A percentile compares a stretch with the other conserved stretches of the same genome.
These are phyloP conservation scores for Ectropis crepuscularia DNA, from an alignment of 2,888 invertebrate genomes.

Conservation along the genomic window DNA sequence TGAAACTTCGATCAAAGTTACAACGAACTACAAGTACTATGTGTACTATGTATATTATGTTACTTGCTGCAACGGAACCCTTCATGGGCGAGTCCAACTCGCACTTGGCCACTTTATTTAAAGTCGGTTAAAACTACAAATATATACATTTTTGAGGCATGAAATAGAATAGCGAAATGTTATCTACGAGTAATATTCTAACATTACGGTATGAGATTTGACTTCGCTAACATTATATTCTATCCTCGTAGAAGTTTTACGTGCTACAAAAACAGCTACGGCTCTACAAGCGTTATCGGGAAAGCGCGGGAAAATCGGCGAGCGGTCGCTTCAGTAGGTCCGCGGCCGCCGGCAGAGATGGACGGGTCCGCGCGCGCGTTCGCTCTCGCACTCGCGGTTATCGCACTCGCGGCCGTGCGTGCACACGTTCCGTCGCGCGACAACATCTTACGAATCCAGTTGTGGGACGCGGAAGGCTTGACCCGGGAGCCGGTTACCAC, in stretches of 20 bases:
- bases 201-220: too few relatives aligned
- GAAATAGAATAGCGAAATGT: too few relatives aligned
- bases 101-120: too few relatives aligned
- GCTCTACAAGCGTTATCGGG: conserved; percentile 68
- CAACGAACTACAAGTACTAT: too few relatives aligned
- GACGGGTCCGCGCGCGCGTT: conserved; percentile 68
- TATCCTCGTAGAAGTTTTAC: conserved; percentile 27
- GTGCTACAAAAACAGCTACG: conserved; percentile 30
- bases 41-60: too few relatives aligned
- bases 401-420: conserved; percentile 72
- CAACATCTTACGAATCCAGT: conserved; percentile 77
- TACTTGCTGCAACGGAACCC: too few relatives aligned
- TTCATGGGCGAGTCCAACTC: too few relatives aligned
- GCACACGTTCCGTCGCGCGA: conserved; percentile 77
- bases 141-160: too few relatives aligned
- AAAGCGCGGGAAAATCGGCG: conserved; percentile 80
- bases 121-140: too few relatives aligned
- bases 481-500: conserved; percentile 67
- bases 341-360: conserved; percentile 76
- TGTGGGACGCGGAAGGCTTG: conserved; percentile 80
- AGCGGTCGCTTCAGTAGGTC: conserved; percentile 71
- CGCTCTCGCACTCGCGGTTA: conserved; percentile 63
- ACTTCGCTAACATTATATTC: conserved; percentile 1
- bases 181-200: too few relatives aligned
- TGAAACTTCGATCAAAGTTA: too few relatives aligned